Conservation (phyloP, 1,140 invertebrate genomes). For the Drosophila nannoptera region DNA sequence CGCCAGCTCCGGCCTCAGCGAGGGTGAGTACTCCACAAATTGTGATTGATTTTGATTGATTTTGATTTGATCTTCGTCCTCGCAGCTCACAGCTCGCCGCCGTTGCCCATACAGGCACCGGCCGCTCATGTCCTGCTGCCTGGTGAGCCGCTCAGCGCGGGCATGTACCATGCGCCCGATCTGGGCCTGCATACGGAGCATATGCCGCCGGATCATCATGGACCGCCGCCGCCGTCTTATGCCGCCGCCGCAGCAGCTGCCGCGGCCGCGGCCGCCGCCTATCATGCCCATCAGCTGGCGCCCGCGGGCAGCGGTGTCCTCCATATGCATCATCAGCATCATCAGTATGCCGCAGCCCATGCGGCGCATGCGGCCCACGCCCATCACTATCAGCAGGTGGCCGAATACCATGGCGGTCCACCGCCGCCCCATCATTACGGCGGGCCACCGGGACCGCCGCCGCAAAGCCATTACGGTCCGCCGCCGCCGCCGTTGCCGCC, state of each 20-base stretch:
- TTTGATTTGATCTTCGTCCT: not conserved
- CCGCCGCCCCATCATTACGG: constrained; percentile 50
- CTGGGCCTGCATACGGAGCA: constrained; percentile 74
- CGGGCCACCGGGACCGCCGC: constrained; percentile 23
- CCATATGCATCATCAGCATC: constrained; percentile 62
- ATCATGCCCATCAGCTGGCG: constrained; percentile 69
- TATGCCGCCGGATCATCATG: constrained; percentile 63
- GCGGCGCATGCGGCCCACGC: constrained; percentile 44
- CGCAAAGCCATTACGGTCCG: constrained; percentile 51
- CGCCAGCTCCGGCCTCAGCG: constrained; percentile 71
- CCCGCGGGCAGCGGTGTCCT: constrained; percentile 54
- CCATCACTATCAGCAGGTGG: constrained; percentile 66
- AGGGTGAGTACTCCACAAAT: constrained; percentile 60
- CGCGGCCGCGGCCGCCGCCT: constrained; percentile 70
- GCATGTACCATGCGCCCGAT: constrained; percentile 74
- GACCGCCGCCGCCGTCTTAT: constrained; percentile 69
- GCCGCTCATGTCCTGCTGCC: constrained; percentile 54
- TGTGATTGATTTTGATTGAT: not conserved
- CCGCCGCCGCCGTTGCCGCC: constrained; percentile 43
- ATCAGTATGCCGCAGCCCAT: constrained; percentile 55
- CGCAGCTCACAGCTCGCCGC: constrained; percentile 64
- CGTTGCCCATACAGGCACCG: constrained; percentile 55
- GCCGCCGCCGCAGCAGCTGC: constrained; percentile 70
- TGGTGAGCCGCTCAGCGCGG: constrained; percentile 60
- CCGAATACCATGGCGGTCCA: constrained; percentile 59